phyloP scores from a whole-genome alignment of 2,797 vertebrate genomes.

The Anableps anableps region DNA sequence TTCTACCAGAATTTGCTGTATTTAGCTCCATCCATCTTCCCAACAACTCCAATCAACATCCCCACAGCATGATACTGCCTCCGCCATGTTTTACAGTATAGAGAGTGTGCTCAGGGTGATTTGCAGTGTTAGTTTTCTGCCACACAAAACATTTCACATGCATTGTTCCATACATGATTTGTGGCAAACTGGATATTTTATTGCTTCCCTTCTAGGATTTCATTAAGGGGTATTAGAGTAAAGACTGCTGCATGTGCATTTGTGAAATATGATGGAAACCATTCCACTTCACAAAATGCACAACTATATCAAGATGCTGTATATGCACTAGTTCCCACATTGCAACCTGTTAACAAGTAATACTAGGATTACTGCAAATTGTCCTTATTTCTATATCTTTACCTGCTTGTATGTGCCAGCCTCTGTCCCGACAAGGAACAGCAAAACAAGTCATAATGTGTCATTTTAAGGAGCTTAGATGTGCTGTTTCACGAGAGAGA shows the following conservation, averaged over 20 bases:
- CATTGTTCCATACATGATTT: constrained; percentile 16
- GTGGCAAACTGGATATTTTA: neutral
- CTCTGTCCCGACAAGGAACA: neutral
- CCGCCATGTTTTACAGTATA: neutral
- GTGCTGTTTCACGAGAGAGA: constrained; percentile 33
- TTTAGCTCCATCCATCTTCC: neutral
- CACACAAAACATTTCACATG: neutral
- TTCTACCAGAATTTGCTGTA: neutral
- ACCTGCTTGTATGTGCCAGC: neutral
- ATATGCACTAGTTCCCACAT: neutral
- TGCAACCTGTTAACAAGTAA: neutral
- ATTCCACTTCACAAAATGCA: neutral
- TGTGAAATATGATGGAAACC: neutral
- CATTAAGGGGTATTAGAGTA: neutral
- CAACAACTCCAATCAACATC: neutral
- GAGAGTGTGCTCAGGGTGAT: no score
- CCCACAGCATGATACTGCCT: no score
- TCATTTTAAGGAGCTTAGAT: constrained; percentile 57
- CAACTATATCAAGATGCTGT: neutral
- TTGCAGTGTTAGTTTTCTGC: no score
- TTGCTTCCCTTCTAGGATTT: no score
- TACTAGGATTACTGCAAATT: neutral
- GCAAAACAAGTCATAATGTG: constrained; percentile 3
- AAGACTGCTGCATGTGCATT: neutral
- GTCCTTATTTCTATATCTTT: neutral